Evolutionary conservation across 92 coral and sea anemone species (phyloP).

Genomic region (Blastomussa wellsi): DNA sequence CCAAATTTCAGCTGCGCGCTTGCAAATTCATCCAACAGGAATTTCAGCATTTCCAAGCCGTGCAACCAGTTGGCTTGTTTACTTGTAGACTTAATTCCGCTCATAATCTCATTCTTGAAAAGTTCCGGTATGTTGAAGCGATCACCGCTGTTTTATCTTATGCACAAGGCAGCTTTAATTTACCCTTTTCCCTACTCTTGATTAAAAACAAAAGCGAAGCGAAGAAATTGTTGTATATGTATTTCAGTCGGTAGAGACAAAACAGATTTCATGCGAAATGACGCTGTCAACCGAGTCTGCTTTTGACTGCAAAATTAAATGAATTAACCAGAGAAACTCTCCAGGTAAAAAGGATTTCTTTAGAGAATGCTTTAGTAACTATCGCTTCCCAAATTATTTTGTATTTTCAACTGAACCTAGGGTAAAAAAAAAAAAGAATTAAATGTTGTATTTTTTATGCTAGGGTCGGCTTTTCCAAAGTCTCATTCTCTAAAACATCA

Average conservation of each 20-base stretch:
- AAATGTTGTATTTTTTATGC: background rate
- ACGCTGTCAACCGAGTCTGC: background rate
- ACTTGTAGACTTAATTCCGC: constrained; percentile 12
- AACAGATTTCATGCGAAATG: background rate
- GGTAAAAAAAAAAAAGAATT: background rate
- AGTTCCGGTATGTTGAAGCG: constrained; percentile 10
- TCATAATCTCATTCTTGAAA: constrained; percentile 20
- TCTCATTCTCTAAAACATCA: background rate
- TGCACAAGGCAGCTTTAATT: constrained; percentile 35
- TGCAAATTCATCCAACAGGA: background rate
- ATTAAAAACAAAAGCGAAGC: background rate
- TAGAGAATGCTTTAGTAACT: background rate
- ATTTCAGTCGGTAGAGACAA: background rate
- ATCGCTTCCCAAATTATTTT: background rate
- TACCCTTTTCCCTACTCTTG: background rate
- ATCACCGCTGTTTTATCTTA: constrained; percentile 6
- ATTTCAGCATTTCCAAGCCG: background rate
- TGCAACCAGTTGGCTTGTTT: constrained; percentile 21
- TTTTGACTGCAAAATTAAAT: background rate
- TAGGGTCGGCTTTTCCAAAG: constrained; percentile 13
- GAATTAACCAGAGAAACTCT: background rate
- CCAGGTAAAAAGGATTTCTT: background rate
- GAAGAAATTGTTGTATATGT: background rate
- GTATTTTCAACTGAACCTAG: background rate
- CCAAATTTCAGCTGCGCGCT: constrained; percentile 23